Evolutionary conservation across 2,797 vertebrate genomes (phyloP).

Genomic region (Holocentrus rufus): DNA sequence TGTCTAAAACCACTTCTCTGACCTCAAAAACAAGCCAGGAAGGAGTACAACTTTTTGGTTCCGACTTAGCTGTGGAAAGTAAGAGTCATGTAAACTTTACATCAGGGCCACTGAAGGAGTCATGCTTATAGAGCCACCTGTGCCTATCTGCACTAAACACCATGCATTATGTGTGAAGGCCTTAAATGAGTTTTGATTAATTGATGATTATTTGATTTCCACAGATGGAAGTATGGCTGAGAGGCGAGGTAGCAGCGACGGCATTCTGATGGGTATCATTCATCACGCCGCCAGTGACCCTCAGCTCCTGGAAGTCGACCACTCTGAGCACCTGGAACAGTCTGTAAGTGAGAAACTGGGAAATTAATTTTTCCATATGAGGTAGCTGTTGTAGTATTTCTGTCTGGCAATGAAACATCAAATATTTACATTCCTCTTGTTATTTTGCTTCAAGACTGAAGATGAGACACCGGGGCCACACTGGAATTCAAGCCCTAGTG

Average conservation of each 20-base stretch:
- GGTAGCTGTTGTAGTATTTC: no score
- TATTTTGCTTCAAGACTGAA: slow-evolving; percentile 61
- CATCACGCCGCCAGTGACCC: slow-evolving; percentile 60
- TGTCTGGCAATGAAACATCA: neutral
- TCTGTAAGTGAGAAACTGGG: slow-evolving; percentile 71
- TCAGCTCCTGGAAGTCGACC: slow-evolving; percentile 57
- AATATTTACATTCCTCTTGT: slow-evolving; percentile 10
- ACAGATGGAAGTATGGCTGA: slow-evolving; percentile 76
- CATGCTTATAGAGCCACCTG: no score
- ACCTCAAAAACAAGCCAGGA: no score
- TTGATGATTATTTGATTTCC: slow-evolving; percentile 4
- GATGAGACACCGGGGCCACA: slow-evolving; percentile 5
- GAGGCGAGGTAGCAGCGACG: slow-evolving; percentile 57
- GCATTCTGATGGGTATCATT: slow-evolving; percentile 59
- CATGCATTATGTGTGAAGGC: no score
- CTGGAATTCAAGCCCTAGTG: neutral
- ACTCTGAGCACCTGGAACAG: slow-evolving; percentile 66
- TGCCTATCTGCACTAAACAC: no score
- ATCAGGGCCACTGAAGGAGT: no score
- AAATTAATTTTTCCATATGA: neutral
- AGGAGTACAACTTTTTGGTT: no score
- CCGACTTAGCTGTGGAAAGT: no score
- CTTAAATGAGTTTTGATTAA: neutral
- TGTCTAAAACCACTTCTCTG: no score
- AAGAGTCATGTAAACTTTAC: no score